Evolutionary conservation across 1,140 invertebrate genomes (phyloP), one percentile per base, ranked within the genome.

Genomic region (Drosophila bocqueti): DNA sequence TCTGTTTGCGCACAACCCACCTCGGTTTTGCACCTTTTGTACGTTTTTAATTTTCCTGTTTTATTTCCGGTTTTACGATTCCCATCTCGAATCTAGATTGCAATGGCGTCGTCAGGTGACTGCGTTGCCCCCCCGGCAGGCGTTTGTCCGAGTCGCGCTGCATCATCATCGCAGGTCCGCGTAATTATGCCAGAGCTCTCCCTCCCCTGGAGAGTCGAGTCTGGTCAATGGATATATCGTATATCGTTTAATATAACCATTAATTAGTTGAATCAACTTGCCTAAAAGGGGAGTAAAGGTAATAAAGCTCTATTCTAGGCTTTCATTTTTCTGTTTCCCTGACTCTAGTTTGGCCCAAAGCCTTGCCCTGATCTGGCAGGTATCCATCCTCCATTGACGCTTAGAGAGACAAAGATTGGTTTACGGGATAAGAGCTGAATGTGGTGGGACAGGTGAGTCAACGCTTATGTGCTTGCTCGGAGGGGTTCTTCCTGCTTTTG

Each of bases 1-100:
- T 84, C 77, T 87, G 77, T 89, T 78, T 87, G 85, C 77, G 72
- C 80, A 83, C 78, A 29, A 4, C 31, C 46, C 46, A 24, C 13
- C 46, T 50, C 76, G 81, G 65, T 55, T 90, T 90, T 90, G 79
- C 91, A 92, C 91, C 91, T 92, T 92, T 92, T 92, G 91, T 92
- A 91, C 91, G 87, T 91, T 92, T 92, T 92, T 92, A 92, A 92
- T 92, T 92, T 92, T 92, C 91, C 91, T 92, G 91, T 92, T 92
- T 92, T 92, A 92, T 92, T 92, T 92, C 91, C 91, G 91, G 87
- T 81, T 92, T 92, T 91, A 87, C 91, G 87, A 92, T 92, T 92
- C 91, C 78, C 82, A 92, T 92, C 82, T 92, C 76, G 67, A 91
- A 92, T 82, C 81, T 78, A 92, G 81, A 91, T 92, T 92, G 89